Base-by-base conservation (phyloP, 2,113 vertebrate species). In the Dipodomys merriami region DNA sequence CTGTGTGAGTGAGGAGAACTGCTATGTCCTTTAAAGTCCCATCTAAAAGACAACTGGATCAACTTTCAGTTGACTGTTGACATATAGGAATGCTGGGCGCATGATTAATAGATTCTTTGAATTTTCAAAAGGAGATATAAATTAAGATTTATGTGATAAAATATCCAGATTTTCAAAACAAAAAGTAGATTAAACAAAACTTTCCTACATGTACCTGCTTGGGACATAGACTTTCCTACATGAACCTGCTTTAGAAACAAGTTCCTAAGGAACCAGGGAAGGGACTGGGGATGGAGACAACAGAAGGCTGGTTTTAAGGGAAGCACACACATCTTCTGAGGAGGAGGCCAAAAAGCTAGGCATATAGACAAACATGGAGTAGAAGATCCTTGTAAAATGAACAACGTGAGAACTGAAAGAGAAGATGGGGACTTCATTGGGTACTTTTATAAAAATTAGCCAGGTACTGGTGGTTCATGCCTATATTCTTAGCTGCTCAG, bases 91-190 rank as follows among this genome's bases (percentile, higher is more conserved):
- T 20, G 25, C 0, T 44, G 44, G 73, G 35, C 33, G 9, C 22
- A 83, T n/a, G 13, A 8, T 39, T 60, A 72, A 68, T 6, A 90
- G 46, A 79, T 60, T 9, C 10, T 87, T 46, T 39, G 39, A 39
- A 39, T 39, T 39, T 39, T 39, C 39, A 62, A 68, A 89, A 80
- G 69, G 85, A 93, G 78, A 78, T 73, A 35, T 71, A 72, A 88
- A 84, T 80, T 49, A 87, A 76, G 33, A 89, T 83, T 46, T 82
- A 35, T 25, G 46, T 83, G 67, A 83, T 35, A 62, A 92, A 81
- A 88, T 60, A 10, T n/a, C n/a, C 60, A 74, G 20, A 60, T 74
- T 81, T 57, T 91, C 83, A 29, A 94, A 94, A 80, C 22, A 92
- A 77, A 91, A 65, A 30, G 62, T 23, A 39, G 60, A 35, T 13